These are phyloP conservation scores for Loripinus fragilis DNA, from an alignment of 2,888 invertebrate species.

Conservation along the genomic window DNA sequence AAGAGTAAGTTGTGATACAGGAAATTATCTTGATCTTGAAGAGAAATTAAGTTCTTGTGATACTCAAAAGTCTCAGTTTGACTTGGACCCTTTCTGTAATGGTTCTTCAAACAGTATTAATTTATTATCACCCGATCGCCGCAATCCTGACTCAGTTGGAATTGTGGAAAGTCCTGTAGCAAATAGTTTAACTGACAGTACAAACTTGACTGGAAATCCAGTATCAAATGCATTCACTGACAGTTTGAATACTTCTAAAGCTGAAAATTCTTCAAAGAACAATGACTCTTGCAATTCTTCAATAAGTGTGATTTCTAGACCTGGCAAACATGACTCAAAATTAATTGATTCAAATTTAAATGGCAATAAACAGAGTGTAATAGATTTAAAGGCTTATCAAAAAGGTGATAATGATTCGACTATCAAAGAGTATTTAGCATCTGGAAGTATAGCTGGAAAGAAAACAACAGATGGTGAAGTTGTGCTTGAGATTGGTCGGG, in stretches of 20 bases:
- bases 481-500: background rate
- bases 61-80: background rate
- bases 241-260: slow-evolving; percentile 1
- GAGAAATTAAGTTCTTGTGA: slow-evolving; percentile 1
- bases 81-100: slow-evolving; percentile 9
- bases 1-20: slow-evolving; percentile 9
- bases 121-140: slow-evolving; percentile 53
- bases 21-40: background rate
- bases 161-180: slow-evolving; percentile 51
- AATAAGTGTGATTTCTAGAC: background rate
- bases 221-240: slow-evolving; percentile 22
- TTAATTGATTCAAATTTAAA: background rate
- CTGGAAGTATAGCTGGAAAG: background rate
- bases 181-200: slow-evolving; percentile 10
- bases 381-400: background rate
- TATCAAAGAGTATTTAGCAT: background rate
- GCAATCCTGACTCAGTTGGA: slow-evolving; percentile 58
- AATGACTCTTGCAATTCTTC: background rate
- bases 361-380: background rate
- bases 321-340: background rate
- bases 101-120: slow-evolving; percentile 43
- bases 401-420: background rate
- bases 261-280: slow-evolving; percentile 3
- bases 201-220: slow-evolving; percentile 17
- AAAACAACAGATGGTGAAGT: background rate